These are phyloP conservation scores for Petrophora chlorosata DNA, from an alignment of 2,888 invertebrate genomes.

Conservation along the genomic window DNA sequence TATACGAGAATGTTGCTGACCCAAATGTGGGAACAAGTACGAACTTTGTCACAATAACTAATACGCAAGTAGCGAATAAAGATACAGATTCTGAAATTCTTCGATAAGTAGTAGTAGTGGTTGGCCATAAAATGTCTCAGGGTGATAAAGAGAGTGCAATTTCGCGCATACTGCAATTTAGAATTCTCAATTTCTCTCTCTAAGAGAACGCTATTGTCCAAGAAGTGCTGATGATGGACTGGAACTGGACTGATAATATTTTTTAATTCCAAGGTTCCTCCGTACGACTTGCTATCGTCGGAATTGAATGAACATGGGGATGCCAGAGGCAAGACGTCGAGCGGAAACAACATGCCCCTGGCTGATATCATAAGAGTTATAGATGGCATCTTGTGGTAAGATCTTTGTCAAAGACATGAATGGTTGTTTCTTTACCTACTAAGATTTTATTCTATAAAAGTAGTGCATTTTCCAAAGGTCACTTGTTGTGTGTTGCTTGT, in stretches of 20 bases:
- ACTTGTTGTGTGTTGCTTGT: too few species aligned
- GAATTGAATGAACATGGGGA: slow-evolving; percentile 48
- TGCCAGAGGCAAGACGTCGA: slow-evolving; percentile 35
- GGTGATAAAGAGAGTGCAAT: too few species aligned
- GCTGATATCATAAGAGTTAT: slow-evolving; percentile 65
- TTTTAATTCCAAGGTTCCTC: slow-evolving; percentile 58
- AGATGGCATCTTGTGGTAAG: slow-evolving; percentile 71
- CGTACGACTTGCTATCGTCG: slow-evolving; percentile 66
- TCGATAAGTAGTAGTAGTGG: too few species aligned
- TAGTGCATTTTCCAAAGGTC: too few species aligned
- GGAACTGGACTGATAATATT: not conserved
- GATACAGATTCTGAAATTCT: too few species aligned
- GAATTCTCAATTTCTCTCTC: too few species aligned
- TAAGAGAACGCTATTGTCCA: too few species aligned
- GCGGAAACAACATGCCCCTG: slow-evolving; percentile 63
- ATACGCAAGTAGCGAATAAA: too few species aligned
- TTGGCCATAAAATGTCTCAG: too few species aligned
- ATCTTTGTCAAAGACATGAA: not conserved
- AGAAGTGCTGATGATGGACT: not conserved
- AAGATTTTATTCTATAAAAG: not conserved
- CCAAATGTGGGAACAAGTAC: slow-evolving; percentile 76
- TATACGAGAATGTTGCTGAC: slow-evolving; percentile 65
- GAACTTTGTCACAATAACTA: not conserved
- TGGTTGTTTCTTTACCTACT: not conserved
- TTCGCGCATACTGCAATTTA: too few species aligned